phyloP scores from a whole-genome alignment of 2,888 invertebrate genomes.

The Lasioglossum pauxillum region DNA sequence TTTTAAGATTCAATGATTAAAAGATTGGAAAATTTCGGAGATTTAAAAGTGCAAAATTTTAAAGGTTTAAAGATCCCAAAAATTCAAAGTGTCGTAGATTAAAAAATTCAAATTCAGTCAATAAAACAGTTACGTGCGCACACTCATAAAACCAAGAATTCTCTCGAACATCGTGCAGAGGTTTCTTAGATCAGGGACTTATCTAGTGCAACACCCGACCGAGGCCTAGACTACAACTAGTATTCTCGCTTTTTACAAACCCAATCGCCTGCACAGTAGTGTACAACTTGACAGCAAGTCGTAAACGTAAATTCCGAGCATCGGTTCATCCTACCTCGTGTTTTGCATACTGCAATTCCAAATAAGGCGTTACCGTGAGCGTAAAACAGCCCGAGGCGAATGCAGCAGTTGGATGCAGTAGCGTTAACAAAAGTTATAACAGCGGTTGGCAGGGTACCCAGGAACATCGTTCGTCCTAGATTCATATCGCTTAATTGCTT shows the following conservation, averaged over 20 bases:
- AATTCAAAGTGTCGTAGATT: background rate
- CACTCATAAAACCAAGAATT: background rate
- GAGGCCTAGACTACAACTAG: conserved; percentile 10
- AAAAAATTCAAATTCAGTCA: background rate
- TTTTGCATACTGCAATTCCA: conserved; percentile 61
- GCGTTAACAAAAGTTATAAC: conserved; percentile 68
- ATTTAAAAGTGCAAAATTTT: background rate
- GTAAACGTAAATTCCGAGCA: conserved; percentile 63
- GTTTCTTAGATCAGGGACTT: background rate
- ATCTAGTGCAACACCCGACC: background rate
- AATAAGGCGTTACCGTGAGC: conserved; percentile 62
- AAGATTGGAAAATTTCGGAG: too few relatives aligned
- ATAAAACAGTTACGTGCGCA: background rate
- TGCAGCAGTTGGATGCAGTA: conserved; percentile 62
- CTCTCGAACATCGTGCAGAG: too few relatives aligned
- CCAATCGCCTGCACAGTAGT: conserved; percentile 34
- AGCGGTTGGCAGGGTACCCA: conserved; percentile 31
- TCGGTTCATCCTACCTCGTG: conserved; percentile 62
- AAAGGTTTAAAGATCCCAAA: background rate
- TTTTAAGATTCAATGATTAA: too few relatives aligned
- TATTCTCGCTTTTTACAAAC: conserved; percentile 33
- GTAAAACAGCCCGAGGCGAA: conserved; percentile 50
- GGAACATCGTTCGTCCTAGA: conserved; percentile 31
- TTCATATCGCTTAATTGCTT: conserved; percentile 40
- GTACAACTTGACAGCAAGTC: conserved; percentile 55